phyloP scores from a whole-genome alignment of 2,888 invertebrate genomes.

The Nephrotoma appendiculata region DNA sequence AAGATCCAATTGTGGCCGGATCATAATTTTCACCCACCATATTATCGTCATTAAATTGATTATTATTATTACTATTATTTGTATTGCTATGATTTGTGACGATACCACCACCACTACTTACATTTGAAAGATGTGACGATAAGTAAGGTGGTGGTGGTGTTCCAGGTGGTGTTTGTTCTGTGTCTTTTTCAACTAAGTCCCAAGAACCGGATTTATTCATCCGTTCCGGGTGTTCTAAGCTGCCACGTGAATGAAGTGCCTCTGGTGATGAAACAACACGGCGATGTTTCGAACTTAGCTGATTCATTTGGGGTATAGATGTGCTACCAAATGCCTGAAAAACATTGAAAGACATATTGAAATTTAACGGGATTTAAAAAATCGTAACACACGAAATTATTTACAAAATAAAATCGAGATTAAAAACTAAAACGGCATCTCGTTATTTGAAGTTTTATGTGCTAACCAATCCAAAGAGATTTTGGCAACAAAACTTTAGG shows the following conservation, averaged over 20 bases:
- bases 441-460: background rate
- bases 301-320: slow-evolving; percentile 21
- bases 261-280: slow-evolving; percentile 33
- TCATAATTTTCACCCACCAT: background rate
- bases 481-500: too few species aligned
- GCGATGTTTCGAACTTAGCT: slow-evolving; percentile 21
- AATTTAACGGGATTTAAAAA: background rate
- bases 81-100: background rate
- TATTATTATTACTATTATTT: background rate
- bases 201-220: slow-evolving; percentile 30
- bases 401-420: background rate
- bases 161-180: slow-evolving; percentile 55
- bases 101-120: slow-evolving; percentile 20
- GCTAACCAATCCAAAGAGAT: background rate
- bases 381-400: background rate
- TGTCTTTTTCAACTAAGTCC: slow-evolving; percentile 30
- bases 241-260: slow-evolving; percentile 22
- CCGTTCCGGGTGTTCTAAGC: slow-evolving; percentile 20
- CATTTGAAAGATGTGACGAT: slow-evolving; percentile 26
- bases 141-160: slow-evolving; percentile 82
- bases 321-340: slow-evolving; percentile 29
- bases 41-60: background rate
- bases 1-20: background rate
- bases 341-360: background rate
- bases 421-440: background rate